Conservation (phyloP, 1,140 invertebrate species). For the Maniola jurtina region DNA sequence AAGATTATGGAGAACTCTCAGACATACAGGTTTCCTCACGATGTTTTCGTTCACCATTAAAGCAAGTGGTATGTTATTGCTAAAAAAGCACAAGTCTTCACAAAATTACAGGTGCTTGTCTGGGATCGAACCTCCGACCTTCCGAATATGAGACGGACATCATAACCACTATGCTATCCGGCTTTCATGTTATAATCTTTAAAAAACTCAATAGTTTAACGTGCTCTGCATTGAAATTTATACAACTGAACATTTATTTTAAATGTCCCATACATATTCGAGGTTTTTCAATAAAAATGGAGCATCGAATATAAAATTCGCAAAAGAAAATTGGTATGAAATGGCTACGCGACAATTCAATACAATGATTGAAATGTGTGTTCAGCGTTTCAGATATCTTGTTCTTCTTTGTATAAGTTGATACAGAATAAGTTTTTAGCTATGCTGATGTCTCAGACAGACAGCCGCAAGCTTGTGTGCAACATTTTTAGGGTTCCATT, state of each 20-base stretch:
- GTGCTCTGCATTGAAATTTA: neutral
- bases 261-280: neutral
- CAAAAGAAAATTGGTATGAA: neutral
- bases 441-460: neutral
- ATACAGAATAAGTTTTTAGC: neutral
- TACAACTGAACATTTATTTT: neutral
- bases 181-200: neutral
- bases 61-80: no score
- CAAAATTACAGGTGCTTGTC: no score
- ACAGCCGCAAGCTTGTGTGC: neutral
- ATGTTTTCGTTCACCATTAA: no score
- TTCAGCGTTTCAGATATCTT: slow-evolving; percentile 3
- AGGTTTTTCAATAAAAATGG: neutral
- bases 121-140: no score
- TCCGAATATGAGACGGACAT: no score
- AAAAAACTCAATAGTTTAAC: neutral
- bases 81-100: no score
- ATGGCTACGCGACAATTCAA: slow-evolving; percentile 4
- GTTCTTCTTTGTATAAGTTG: neutral
- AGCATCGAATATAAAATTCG: neutral
- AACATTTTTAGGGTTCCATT: no score
- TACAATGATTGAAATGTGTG: neutral
- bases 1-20: no score
- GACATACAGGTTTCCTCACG: no score
- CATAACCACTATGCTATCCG: no score